phyloP scores from a whole-genome alignment of 2,888 invertebrate genomes.

The Cosmia pyralina region DNA sequence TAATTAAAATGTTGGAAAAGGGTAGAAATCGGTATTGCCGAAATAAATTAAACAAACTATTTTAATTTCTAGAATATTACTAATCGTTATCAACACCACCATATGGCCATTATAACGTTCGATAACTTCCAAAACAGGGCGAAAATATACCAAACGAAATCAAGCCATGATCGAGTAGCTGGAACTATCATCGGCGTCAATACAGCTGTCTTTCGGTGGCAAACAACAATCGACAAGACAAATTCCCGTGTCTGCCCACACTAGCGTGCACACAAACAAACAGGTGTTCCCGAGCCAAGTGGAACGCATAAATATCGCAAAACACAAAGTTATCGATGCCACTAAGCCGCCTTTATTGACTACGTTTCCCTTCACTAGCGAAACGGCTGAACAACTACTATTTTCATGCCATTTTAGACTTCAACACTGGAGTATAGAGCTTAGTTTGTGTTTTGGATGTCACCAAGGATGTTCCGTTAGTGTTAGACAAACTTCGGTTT shows the following conservation, averaged over 20 bases:
- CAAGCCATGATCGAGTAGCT: constrained; percentile 9
- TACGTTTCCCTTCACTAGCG: constrained; percentile 76
- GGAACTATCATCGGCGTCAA: constrained; percentile 22
- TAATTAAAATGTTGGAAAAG: neutral
- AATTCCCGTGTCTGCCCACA: constrained; percentile 41
- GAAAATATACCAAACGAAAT: constrained; percentile 7
- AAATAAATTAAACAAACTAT: neutral
- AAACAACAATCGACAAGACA: constrained; percentile 56
- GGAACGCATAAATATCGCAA: constrained; percentile 85
- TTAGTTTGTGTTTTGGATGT: constrained; percentile 48
- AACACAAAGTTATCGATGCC: constrained; percentile 88
- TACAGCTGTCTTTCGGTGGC: constrained; percentile 32
- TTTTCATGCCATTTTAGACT: constrained; percentile 64
- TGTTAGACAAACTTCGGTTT: constrained; percentile 76
- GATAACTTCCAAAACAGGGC: neutral
- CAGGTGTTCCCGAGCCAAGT: constrained; percentile 82
- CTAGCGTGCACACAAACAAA: constrained; percentile 71
- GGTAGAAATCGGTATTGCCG: neutral
- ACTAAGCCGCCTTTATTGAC: constrained; percentile 88
- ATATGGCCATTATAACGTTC: neutral
- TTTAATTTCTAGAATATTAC: neutral
- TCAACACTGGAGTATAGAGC: constrained; percentile 57
- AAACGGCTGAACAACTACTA: constrained; percentile 69
- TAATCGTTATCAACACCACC: neutral
- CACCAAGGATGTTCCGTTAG: constrained; percentile 69